Conservation (phyloP, 2,888 invertebrate species). For the Anarsia innoxiella region DNA sequence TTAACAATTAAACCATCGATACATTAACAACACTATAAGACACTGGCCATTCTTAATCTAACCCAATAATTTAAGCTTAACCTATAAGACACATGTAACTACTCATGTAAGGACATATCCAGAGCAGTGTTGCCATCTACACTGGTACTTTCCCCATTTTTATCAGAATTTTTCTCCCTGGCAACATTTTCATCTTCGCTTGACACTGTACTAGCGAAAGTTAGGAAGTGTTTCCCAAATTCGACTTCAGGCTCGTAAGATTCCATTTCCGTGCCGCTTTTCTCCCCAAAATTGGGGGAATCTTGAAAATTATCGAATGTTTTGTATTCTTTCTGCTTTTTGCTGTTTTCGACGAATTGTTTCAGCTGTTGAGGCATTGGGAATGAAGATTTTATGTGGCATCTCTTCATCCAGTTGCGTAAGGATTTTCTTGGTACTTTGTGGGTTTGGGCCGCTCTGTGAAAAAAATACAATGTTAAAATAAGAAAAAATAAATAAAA, state of each 20-base stretch:
- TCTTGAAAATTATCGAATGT: conserved; percentile 31
- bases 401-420: conserved; percentile 78
- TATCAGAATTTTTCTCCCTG: conserved; percentile 25
- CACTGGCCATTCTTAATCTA: too few species aligned
- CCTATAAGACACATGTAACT: too few species aligned
- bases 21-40: conserved; percentile 10
- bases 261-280: conserved; percentile 37
- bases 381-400: conserved; percentile 75
- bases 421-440: conserved; percentile 76
- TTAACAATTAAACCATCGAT: too few species aligned
- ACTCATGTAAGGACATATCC: conserved; percentile 57
- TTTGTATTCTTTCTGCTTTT: conserved; percentile 59
- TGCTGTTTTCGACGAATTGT: conserved; percentile 73
- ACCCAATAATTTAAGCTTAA: too few species aligned
- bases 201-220: conserved; percentile 35
- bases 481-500: too few species aligned
- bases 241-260: conserved; percentile 43
- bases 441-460: conserved; percentile 76
- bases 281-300: conserved; percentile 28
- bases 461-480: too few species aligned
- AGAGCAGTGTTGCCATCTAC: conserved; percentile 31
- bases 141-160: conserved; percentile 21
- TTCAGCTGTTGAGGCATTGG: conserved; percentile 76
- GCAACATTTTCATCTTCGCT: conserved; percentile 47
- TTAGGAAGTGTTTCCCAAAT: conserved; percentile 63